A percentile compares a stretch with the other conserved stretches of the same genome.
These are phyloP conservation scores for Chrysolina haemoptera DNA, from an alignment of 2,888 invertebrate species.

Conservation along the genomic window DNA sequence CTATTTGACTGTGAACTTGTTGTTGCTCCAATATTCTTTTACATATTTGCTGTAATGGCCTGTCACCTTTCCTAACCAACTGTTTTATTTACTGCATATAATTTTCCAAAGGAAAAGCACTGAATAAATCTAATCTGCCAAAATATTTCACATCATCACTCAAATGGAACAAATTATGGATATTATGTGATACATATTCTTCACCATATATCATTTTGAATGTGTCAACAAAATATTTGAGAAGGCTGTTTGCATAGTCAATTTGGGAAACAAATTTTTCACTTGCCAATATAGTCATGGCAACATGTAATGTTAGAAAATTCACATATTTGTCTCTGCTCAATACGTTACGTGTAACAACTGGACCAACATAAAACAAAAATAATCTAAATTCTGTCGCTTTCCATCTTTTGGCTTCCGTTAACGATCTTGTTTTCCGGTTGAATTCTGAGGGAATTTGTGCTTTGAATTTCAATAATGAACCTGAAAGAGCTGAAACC, in stretches of 20 bases:
- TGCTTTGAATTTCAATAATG: neutral
- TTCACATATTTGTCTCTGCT: conserved; percentile 30
- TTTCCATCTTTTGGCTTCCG: conserved; percentile 36
- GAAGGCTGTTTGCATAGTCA: conserved; percentile 31
- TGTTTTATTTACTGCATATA: conserved; percentile 13
- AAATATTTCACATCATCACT: neutral
- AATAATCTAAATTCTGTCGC: conserved; percentile 43
- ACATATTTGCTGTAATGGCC: conserved; percentile 22
- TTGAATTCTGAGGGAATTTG: conserved; percentile 28
- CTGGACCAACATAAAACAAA: conserved; percentile 40
- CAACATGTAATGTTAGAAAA: conserved; percentile 37
- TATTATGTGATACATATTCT: conserved; percentile 16
- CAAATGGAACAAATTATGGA: conserved; percentile 40
- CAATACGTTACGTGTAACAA: conserved; percentile 34
- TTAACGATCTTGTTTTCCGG: conserved; percentile 34
- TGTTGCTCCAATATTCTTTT: conserved; percentile 24
- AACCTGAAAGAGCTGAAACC: neutral
- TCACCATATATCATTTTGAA: conserved; percentile 22
- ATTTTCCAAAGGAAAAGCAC: conserved; percentile 19
- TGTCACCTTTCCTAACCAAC: conserved; percentile 23
- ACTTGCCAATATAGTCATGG: conserved; percentile 26
- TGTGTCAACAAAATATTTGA: conserved; percentile 26
- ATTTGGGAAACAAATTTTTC: conserved; percentile 4
- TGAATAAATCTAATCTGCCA: too few species aligned
- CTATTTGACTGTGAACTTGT: neutral